These are phyloP conservation scores for Sebastes alutus DNA, from an alignment of 2,797 vertebrate species.

Conservation along the genomic window DNA sequence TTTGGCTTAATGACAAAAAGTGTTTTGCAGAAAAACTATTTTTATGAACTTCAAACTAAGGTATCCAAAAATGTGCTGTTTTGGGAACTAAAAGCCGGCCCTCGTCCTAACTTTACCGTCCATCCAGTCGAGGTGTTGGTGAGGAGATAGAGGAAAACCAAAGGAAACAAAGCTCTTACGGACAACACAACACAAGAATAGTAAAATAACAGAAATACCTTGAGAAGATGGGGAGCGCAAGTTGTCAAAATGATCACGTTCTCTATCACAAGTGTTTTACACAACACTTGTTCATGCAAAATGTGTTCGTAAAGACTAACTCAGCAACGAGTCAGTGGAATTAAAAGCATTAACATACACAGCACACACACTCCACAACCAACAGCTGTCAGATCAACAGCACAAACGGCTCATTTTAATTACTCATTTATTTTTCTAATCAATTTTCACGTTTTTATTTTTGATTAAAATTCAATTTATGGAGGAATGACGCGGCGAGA, in stretches of 20 bases:
- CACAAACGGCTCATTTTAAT: background rate
- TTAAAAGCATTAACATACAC: background rate
- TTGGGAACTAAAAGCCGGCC: background rate
- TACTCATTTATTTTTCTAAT: background rate
- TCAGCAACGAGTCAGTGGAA: background rate
- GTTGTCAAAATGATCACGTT: background rate
- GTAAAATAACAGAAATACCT: background rate
- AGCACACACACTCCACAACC: background rate
- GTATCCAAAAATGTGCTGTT: background rate
- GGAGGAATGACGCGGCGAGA: background rate
- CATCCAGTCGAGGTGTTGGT: background rate
- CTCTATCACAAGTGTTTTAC: background rate
- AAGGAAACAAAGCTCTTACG: background rate
- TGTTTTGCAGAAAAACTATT: too few species aligned
- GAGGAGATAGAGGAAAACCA: background rate
- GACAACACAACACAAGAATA: background rate
- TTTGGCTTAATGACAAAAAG: background rate
- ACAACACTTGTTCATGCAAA: background rate
- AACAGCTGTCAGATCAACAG: background rate
- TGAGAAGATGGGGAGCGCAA: background rate
- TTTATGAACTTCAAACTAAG: too few species aligned
- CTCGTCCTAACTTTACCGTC: background rate
- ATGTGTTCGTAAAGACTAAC: background rate
- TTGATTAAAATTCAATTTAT: background rate
- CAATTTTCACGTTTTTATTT: background rate